These are phyloP conservation scores for Herminia tarsipennalis DNA, from an alignment of 2,888 invertebrate genomes.

Conservation along the genomic window DNA sequence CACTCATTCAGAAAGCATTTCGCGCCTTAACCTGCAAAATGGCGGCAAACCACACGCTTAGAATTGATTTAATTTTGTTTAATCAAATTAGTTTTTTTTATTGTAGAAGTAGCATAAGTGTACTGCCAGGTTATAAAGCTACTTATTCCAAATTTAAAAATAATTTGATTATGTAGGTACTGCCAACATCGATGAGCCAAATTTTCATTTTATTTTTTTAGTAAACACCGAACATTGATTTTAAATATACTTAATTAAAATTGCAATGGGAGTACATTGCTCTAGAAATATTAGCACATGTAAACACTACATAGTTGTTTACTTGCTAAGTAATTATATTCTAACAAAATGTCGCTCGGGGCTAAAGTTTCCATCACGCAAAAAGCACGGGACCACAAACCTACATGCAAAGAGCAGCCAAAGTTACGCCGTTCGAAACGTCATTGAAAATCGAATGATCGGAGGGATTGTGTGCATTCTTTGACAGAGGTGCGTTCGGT, in stretches of 20 bases:
- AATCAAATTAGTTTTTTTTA: too few species aligned
- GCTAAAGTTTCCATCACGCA: neutral
- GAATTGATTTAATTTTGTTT: too few species aligned
- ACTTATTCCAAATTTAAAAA: too few species aligned
- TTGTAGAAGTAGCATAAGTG: too few species aligned
- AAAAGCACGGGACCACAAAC: conserved; percentile 1
- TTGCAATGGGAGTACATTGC: too few species aligned
- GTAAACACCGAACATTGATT: too few species aligned
- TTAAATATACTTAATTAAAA: neutral
- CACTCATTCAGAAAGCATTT: conserved; percentile 52
- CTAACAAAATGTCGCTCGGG: neutral
- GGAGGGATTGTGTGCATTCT: conserved; percentile 21
- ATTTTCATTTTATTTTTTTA: too few species aligned
- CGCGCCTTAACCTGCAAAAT: conserved; percentile 52
- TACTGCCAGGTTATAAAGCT: too few species aligned
- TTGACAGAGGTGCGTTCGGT: conserved; percentile 54
- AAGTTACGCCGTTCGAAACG: conserved; percentile 16
- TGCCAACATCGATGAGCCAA: too few species aligned
- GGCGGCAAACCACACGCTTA: conserved; percentile 26
- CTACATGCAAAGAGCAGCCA: conserved; percentile 10
- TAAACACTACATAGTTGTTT: neutral
- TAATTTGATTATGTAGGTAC: too few species aligned
- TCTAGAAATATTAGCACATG: too few species aligned
- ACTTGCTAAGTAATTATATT: conserved; percentile 4
- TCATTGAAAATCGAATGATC: conserved; percentile 18